Base-by-base conservation (phyloP, 2,113 vertebrate species). In the Ameiurus melas region DNA sequence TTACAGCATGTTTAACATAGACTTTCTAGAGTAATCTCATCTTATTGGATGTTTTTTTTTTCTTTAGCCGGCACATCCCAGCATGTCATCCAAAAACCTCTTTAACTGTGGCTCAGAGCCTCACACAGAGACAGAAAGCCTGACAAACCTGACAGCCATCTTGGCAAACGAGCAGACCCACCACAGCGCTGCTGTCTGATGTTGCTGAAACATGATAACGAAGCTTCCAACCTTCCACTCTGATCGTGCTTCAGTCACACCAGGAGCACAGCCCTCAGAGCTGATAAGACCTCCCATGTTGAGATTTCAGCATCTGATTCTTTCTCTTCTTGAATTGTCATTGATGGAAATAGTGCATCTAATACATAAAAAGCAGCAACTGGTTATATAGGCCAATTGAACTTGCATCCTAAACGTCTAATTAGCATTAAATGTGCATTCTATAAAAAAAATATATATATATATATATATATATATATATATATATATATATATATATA, bases 201-300 rank as follows among this genome's bases (percentile, higher is more conserved):
- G 30, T 64, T 77, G 57, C 47, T 75, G 57, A 84, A 83, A 84
- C 64, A 66, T 62, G 87, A 88, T 88, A 84, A 88, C 73, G 82
- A 88, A 84, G 82, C 58, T 77, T 22, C 53, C 64, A 89, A 84
- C 66, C 78, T 82, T 82, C 12, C 36, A 51, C 47, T 60, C 78
- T 39, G 47, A 73, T 83, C 39, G 25, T 33, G 27, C 36, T 78
- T 68, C 70, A 84, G 47, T 68, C 81, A 78, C 81, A 36, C 57
- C 33, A 84, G 85, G 58, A 86, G 79, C n/a, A 51, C 58, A 30
- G 25, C 20, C 68, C 57, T 30, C 33, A 17, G 58, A 30, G 89
- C 75, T 68, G 70, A 83, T 81, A 89, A 89, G 64, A 39, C 53
- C 78, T 39, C 71, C 57, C 47, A 62, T 60, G 70, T 84, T 55